These are phyloP conservation scores for Aptenodytes patagonicus DNA, from an alignment of 2,113 vertebrate genomes.

Conservation along the genomic window DNA sequence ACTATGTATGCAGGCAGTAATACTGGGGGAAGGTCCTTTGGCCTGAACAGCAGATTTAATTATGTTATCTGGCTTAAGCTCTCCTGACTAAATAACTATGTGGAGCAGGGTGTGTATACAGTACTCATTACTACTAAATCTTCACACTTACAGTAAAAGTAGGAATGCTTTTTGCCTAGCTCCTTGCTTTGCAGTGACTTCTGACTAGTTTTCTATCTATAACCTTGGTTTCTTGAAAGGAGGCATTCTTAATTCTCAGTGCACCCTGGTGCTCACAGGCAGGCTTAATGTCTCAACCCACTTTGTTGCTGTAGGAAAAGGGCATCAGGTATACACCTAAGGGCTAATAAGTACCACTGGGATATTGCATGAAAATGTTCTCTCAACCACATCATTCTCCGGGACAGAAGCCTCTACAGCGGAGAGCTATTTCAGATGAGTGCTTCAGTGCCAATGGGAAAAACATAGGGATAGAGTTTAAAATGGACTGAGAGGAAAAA, in stretches of 20 bases:
- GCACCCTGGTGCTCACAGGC: not conserved
- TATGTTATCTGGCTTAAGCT: not conserved
- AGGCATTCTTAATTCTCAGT: not conserved
- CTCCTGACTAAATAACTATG: not conserved
- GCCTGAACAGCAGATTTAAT: not conserved
- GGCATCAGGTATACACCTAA: not conserved
- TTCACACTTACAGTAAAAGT: not conserved
- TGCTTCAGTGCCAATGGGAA: constrained; percentile 15
- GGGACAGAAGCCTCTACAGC: not conserved
- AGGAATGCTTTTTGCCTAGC: not conserved
- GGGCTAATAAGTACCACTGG: not conserved
- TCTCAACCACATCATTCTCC: not conserved
- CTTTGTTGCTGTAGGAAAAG: not conserved
- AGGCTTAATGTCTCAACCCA: not conserved
- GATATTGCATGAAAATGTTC: not conserved
- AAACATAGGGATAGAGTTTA: not conserved
- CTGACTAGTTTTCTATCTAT: not conserved
- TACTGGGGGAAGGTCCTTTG: not conserved
- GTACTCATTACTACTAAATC: not conserved
- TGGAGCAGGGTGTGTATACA: not conserved
- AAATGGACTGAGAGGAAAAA: constrained; percentile 8
- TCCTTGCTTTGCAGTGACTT: not conserved
- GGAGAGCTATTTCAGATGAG: constrained; percentile 4
- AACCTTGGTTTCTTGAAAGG: not conserved
- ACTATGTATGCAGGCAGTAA: not conserved